Percentiles rank a stretch among this genome's conserved stretches.
phyloP scores from a whole-genome alignment of 2,888 invertebrate species.

The Drosophila vallismaia region DNA sequence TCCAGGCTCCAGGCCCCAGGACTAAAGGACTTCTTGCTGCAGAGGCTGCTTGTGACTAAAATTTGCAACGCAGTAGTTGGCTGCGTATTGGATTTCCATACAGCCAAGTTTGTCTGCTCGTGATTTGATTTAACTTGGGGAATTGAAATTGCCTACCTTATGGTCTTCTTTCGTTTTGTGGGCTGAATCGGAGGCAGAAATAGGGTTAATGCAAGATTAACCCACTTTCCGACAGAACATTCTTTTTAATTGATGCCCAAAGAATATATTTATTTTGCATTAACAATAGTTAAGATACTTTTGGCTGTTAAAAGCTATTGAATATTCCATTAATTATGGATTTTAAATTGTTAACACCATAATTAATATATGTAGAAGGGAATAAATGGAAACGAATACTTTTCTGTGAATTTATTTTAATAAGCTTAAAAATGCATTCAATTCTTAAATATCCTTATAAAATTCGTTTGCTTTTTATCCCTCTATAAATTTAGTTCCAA shows the following conservation, averaged over 20 bases:
- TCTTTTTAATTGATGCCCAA: slow-evolving; percentile 6
- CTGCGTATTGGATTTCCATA: slow-evolving; percentile 34
- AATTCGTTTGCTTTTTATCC: neutral
- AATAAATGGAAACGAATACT: too few relatives aligned
- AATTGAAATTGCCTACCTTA: slow-evolving; percentile 1
- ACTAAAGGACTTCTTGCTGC: neutral
- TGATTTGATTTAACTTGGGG: slow-evolving; percentile 22
- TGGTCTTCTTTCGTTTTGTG: neutral
- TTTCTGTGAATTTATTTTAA: too few relatives aligned
- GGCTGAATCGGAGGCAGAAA: neutral
- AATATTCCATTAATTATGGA: neutral
- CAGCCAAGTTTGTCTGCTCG: slow-evolving; percentile 23
- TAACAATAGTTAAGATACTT: neutral
- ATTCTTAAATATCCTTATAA: too few relatives aligned
- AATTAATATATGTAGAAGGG: neutral
- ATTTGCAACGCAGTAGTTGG: slow-evolving; percentile 24
- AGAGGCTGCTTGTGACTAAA: slow-evolving; percentile 30
- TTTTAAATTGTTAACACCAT: neutral
- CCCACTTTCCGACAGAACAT: slow-evolving; percentile 4
- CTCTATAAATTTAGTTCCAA: neutral
- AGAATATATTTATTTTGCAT: neutral
- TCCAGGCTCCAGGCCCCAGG: slow-evolving; percentile 6
- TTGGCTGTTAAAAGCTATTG: neutral
- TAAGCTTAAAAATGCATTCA: too few relatives aligned
- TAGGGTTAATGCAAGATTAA: slow-evolving; percentile 23